A percentile compares a stretch with the other conserved stretches of the same genome.
These are phyloP conservation scores for Haliclystus octoradiatus DNA, from an alignment of 30 jellyfish, hydroid and myxozoan genomes.

Conservation along the genomic window DNA sequence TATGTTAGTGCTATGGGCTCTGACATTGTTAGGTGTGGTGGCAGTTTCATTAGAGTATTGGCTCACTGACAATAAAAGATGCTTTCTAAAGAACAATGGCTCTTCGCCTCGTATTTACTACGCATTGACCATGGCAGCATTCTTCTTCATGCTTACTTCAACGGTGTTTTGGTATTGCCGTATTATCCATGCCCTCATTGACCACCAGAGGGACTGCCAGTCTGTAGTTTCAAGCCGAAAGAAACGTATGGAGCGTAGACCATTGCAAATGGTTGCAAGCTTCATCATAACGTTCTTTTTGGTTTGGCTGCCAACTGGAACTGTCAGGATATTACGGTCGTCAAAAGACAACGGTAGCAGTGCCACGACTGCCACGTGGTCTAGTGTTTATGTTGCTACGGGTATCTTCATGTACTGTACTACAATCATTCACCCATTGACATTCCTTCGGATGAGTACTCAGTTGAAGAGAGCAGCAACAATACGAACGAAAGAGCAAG, in stretches of 20 bases:
- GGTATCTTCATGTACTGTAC: conserved; percentile 6
- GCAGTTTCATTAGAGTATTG: conserved; percentile 3
- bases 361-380: not conserved
- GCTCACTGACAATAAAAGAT: conserved; percentile 1
- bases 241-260: conserved; percentile 3
- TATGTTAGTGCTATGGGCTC: not conserved
- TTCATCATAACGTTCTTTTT: not conserved
- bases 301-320: conserved; percentile 9
- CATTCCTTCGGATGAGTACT: conserved; percentile 3
- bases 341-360: not conserved
- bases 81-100: not conserved
- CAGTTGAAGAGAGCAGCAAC: not conserved
- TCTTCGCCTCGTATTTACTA: not conserved
- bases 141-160: not conserved
- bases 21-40: not conserved
- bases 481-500: too few species aligned
- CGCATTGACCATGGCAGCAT: conserved; percentile 1
- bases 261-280: conserved; percentile 5
- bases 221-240: not conserved
- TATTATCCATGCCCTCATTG: not conserved
- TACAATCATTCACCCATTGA: not conserved
- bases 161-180: not conserved
- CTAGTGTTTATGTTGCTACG: conserved; percentile 1
- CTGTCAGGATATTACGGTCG: not conserved
- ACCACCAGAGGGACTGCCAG: too few species aligned